A percentile compares a stretch with the other conserved stretches of the same genome.
Evolutionary conservation across 2,888 invertebrate genomes (phyloP).

Genomic region (Oscheius sp.): DNA sequence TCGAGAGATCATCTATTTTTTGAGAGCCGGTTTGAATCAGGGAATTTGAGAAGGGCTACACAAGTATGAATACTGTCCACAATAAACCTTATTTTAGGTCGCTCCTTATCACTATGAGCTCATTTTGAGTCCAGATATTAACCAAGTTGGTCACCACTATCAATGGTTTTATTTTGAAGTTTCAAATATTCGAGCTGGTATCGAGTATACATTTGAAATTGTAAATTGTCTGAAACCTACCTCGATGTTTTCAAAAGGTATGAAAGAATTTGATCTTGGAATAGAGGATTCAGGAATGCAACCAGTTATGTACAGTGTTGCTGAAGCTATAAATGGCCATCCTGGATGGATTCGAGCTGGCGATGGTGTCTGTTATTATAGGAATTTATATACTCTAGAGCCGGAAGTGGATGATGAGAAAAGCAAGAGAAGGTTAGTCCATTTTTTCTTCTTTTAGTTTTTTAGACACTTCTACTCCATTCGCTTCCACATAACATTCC

Average conservation of each 20-base stretch:
- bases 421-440: slow-evolving; percentile 35
- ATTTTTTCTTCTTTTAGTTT: neutral
- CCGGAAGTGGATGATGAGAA: slow-evolving; percentile 36
- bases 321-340: slow-evolving; percentile 76
- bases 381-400: slow-evolving; percentile 75
- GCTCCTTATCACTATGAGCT: slow-evolving; percentile 83
- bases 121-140: slow-evolving; percentile 84
- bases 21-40: slow-evolving; percentile 86
- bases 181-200: slow-evolving; percentile 79
- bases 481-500: slow-evolving; percentile 82
- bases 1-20: slow-evolving; percentile 76
- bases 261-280: neutral
- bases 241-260: slow-evolving; percentile 85
- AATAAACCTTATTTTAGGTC: slow-evolving; percentile 79
- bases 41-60: slow-evolving; percentile 83
- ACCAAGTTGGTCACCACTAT: slow-evolving; percentile 79
- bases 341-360: slow-evolving; percentile 80
- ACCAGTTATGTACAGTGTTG: slow-evolving; percentile 85
- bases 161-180: slow-evolving; percentile 91
- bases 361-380: slow-evolving; percentile 83
- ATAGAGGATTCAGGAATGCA: slow-evolving; percentile 80
- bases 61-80: slow-evolving; percentile 75
- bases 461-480: slow-evolving; percentile 78
- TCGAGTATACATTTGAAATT: slow-evolving; percentile 84
- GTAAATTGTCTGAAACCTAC: slow-evolving; percentile 87